Evolutionary conservation across 2,888 invertebrate genomes (phyloP), one percentile per base, ranked within the genome.

Genomic region (Athalia rosae): DNA sequence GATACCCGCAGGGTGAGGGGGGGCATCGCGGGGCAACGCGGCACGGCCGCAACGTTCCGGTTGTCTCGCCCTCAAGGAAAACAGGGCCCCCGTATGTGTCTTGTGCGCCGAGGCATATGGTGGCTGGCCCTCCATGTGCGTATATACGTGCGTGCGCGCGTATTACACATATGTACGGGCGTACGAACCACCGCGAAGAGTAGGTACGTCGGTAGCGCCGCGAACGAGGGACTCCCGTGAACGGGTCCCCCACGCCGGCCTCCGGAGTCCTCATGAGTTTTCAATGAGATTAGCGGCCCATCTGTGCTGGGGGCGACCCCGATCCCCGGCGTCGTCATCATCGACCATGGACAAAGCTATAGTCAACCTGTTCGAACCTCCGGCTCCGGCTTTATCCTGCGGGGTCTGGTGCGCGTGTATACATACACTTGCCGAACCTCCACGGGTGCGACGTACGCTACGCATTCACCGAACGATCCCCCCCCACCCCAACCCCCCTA

Each of bases 251-350:
- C 74, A n/a, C 28, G 28, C 73, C 66, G 79, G 76, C 73, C 77
- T 80, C 84, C 83, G 83, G 87, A 88, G 89, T 89, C 87, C 89
- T 89, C 89, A 89, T 89, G 88, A 89, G 89, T 89, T 89, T 89
- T 89, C 89, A 89, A 89, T 89, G 89, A 89, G 89, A 89, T 89
- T 89, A 89, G 87, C 88, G 86, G 87, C 87, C 88, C 89, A 89
- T 89, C 89, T 89, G 89, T 89, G 89, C 89, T 77, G 82, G 83
- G 85, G 84, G 82, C 86, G 86, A 87, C 87, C 88, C 88, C 85
- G 50, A 13, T 28, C 13, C 8, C 11, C 28, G 61, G 56, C 71
- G 88, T 87, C 85, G 87, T 88, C 88, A 88, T 88, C 88, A 85
- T 88, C 87, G 86, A 84, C 83, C 86, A 84, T 84, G 87, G 85